Evolutionary conservation across 2,113 vertebrate genomes (phyloP), one percentile per base, ranked within the genome.

Genomic region (Limnothrissa miodon): DNA sequence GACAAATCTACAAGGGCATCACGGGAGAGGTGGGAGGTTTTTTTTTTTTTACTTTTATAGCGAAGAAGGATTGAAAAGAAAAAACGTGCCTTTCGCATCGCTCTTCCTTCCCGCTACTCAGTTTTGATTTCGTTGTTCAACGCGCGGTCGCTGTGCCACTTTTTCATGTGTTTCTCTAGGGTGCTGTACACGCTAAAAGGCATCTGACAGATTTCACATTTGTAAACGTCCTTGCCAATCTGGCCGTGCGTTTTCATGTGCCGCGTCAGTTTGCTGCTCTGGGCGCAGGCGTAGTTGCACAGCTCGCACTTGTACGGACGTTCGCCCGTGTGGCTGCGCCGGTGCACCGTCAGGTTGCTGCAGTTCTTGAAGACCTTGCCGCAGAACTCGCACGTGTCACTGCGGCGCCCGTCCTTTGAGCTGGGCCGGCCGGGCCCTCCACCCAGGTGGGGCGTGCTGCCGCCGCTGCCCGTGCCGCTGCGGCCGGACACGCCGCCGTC

Each of bases 91-190:
- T 86, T 48, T 88, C 90, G 90, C 91, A 90, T 10, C n/a, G 59
- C 29, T 25, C 25, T 66, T 74, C 87, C 88, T 96, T 95, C 96
- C 94, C 94, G 95, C 96, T 99, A 99, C 95, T 99, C 98, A 93
- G 98, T 98, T 96, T 99, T 99, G 96, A 99, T 99, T 95, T 99
- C 98, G 94, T 96, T 97, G 97, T 96, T 99, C 97, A 99, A 96
- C 93, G 97, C 96, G 94, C 97, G 97, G 94, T 99, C 98, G 95
- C 97, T 99, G 97, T 99, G 98, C 98, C 98, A 99, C 96, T 99
- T 99, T 97, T 99, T 99, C 98, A 99, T 99, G 96, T 99, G 98
- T 98, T 99, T 99, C 97, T 99, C 98, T 96, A 99, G 97, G 95
- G 98, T 99, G 96, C 98, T 99, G 96, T 99, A 99, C 97, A 99